phyloP scores from a whole-genome alignment of 2,113 vertebrate species.

The Mustela lutreola region DNA sequence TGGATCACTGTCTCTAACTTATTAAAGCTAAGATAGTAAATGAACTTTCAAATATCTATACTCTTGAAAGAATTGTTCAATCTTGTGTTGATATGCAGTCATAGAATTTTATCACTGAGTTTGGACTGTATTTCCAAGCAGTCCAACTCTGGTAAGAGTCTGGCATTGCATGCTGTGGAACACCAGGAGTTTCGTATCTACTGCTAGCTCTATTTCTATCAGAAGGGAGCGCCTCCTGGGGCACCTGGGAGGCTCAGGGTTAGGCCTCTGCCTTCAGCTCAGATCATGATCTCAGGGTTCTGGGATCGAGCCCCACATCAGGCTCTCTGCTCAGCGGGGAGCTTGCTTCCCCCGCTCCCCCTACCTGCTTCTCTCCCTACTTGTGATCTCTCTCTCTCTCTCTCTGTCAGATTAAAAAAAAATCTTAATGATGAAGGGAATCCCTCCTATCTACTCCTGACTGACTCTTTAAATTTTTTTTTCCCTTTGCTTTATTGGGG shows the following conservation, averaged over 20 bases:
- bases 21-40: constrained; percentile 5
- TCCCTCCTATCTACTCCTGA: not conserved
- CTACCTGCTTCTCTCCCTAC: no score
- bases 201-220: not conserved
- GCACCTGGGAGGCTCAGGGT: no score
- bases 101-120: not conserved
- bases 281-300: no score
- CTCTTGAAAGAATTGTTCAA: not conserved
- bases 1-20: not conserved
- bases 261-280: no score
- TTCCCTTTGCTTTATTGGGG: not conserved
- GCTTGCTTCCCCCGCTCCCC: no score
- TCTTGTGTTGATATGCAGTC: not conserved
- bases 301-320: no score
- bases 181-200: not conserved
- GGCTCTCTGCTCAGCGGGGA: no score
- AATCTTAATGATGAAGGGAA: not conserved
- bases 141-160: not conserved
- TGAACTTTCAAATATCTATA: not conserved
- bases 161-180: not conserved
- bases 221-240: not conserved
- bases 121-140: constrained; percentile 26
- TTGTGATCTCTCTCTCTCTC: no score
- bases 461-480: not conserved
- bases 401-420: no score